Evolutionary conservation across 2,888 invertebrate genomes (phyloP), one percentile per base, ranked within the genome.

Genomic region (Suillia variegata): DNA sequence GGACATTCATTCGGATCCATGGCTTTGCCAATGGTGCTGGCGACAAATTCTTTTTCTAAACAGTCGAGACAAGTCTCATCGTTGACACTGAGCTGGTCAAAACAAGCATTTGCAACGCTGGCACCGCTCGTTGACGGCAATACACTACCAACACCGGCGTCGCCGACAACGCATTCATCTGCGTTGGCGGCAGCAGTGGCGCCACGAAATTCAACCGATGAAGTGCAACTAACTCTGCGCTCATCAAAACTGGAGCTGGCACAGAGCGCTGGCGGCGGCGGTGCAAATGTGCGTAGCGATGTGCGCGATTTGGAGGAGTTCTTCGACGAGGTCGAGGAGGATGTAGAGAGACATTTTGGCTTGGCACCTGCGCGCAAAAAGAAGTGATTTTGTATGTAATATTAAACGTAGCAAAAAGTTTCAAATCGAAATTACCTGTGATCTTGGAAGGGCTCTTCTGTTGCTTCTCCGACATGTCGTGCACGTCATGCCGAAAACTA

Each of bases 51-150:
- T 49, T 78, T 80, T 60, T 81, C 81, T 60, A 81, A 67, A 48
- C 81, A 81, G 59, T 81, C 81, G 56, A 81, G 67, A 54, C 81
- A 81, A 2, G 75, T 77, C 42, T 80, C 80, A 55, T 77, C 77
- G n/a, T 66, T 69, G 33, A 66, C 70, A 59, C 64, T 61, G 33
- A 74, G 64, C 58, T 70, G 75, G 26, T 64, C 47, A n/a, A n/a
- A n/a, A n/a, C n/a, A n/a, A 63, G 62, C 58, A 31, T 65, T 59
- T 61, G 62, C 24, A 57, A 64, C n/a, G 49, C 60, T 34, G 58
- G 62, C 21, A 50, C 58, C 2, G 42, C 63, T n/a, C 6, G 10
- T 38, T n/a, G n/a, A n/a, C 38, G 38, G 10, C n/a, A n/a, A n/a
- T n/a, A n/a, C n/a, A n/a, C n/a, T n/a, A n/a, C n/a, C n/a, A n/a